Evolutionary conservation across 2,888 invertebrate species (phyloP).

Genomic region (Leucozona laternaria): DNA sequence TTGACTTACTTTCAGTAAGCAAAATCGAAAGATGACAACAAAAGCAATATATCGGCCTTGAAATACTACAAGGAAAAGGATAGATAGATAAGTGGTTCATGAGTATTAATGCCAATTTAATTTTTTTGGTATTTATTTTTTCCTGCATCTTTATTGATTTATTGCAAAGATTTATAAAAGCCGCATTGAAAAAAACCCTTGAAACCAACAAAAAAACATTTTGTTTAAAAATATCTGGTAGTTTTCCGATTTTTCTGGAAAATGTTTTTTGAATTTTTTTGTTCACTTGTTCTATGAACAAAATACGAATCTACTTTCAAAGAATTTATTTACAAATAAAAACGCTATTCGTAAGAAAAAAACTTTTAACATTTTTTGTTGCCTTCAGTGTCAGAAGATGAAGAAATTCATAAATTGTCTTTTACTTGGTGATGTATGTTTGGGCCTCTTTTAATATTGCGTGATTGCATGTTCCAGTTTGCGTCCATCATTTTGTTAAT

Average conservation of each 20-base stretch:
- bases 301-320: neutral
- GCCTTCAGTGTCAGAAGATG: neutral
- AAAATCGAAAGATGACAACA: conserved; percentile 14
- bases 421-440: neutral
- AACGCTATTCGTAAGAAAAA: neutral
- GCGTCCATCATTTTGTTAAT: conserved; percentile 23
- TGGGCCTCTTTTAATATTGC: conserved; percentile 26
- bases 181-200: neutral
- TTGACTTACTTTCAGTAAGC: conserved; percentile 22
- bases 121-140: neutral
- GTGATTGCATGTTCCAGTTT: conserved; percentile 49
- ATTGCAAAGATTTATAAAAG: neutral
- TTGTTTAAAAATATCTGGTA: neutral
- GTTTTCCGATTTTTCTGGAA: neutral
- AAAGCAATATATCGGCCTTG: conserved; percentile 58
- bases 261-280: neutral
- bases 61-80: conserved; percentile 23
- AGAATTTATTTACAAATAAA: neutral
- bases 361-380: neutral
- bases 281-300: neutral
- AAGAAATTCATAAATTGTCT: neutral
- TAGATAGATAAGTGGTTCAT: conserved; percentile 26
- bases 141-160: neutral
- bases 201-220: neutral
- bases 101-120: conserved; percentile 23